Evolutionary conservation across 2,888 invertebrate genomes (phyloP), one percentile per base, ranked within the genome.

Genomic region (Anticlea derivata): DNA sequence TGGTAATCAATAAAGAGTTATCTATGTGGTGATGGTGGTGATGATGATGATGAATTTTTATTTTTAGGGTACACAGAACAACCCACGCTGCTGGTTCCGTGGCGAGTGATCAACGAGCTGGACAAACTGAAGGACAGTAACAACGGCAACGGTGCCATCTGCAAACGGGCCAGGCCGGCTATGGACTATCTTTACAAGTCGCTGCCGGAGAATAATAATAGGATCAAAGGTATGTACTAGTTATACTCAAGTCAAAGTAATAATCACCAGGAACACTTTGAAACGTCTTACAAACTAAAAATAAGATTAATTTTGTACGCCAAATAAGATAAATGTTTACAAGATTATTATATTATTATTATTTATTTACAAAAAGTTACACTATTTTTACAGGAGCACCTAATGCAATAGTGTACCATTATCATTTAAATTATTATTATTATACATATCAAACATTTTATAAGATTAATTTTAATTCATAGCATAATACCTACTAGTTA

Each of bases 51-150:
- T n/a, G n/a, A n/a, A n/a, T n/a, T n/a, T n/a, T 27, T 17, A 23
- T 40, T 61, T 57, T 0, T 50, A 89, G 90, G 87, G n/a, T 89
- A 86, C 55, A 66, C 58, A 0, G 82, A 84, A 43, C 83, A 80
- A 44, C 89, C 91, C 0, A 83, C 84, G 0, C 61, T 93, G 7
- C 70, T 92, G 46, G 87, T 93, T 0, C 93, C 93, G 0, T 93
- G 93, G 93, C 87, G 93, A 37, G 93, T 93, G 0, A 83, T 93
- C 7, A 92, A 91, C 56, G 93, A 93, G 68, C 57, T 93, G 52
- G 93, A 93, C 62, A 81, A 90, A 46, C 68, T 93, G 20, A 93
- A 93, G 26, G 87, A 87, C 64, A 85, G 84, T 50, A 86, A 90
- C 26, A 86, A 86, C 12, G 85, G 86, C 7, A 83, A 79, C 5